Evolutionary conservation across 2,888 invertebrate species (phyloP).

Genomic region (Elysia crispata): DNA sequence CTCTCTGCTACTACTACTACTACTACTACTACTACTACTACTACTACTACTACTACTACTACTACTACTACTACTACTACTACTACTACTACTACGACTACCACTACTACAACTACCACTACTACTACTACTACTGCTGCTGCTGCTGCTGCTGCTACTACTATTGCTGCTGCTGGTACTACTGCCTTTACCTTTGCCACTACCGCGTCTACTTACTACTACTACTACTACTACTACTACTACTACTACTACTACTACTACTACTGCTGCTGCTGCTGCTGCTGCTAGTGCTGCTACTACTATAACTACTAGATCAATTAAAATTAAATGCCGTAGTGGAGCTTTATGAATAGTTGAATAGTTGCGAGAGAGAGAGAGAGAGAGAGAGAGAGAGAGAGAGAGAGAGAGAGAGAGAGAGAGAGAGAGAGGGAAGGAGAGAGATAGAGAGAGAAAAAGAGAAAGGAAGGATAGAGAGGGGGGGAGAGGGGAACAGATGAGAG

Average conservation of each 20-base stretch:
- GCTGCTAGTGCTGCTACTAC: neutral
- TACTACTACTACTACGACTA: too few species aligned
- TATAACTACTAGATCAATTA: neutral
- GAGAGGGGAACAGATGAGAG: too few species aligned
- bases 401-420: slow-evolving; percentile 23
- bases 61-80: neutral
- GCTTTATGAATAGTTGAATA: too few species aligned
- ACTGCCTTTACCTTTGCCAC: neutral
- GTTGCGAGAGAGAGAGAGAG: neutral
- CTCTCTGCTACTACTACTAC: neutral
- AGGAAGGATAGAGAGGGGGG: too few species aligned
- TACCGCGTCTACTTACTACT: too few species aligned
- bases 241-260: neutral
- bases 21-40: neutral
- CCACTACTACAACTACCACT: too few species aligned
- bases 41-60: neutral
- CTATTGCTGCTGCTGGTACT: slow-evolving; percentile 1
- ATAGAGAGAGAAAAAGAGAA: too few species aligned
- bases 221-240: slow-evolving; percentile 2
- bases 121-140: neutral
- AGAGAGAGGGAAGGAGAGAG: neutral
- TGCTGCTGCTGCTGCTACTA: neutral
- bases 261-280: neutral
- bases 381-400: slow-evolving; percentile 30
- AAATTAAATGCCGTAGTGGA: neutral